phyloP scores from a whole-genome alignment of 2,888 invertebrate species.

The Stenolophus ochropezus region DNA sequence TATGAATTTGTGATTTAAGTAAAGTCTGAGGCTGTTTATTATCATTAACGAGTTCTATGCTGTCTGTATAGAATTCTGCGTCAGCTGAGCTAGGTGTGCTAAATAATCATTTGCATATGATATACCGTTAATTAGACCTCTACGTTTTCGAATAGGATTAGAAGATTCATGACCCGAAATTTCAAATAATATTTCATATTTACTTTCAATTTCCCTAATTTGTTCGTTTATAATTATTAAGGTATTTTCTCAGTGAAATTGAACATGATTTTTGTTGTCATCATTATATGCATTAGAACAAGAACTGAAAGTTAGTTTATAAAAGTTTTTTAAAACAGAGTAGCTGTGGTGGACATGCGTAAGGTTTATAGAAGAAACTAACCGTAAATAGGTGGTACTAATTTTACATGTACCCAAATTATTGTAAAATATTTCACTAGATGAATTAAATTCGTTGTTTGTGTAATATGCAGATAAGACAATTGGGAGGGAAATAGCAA shows the following conservation, averaged over 20 bases:
- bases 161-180: neutral
- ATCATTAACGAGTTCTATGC: constrained; percentile 55
- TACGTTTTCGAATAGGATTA: constrained; percentile 44
- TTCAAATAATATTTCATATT: neutral
- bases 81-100: constrained; percentile 59
- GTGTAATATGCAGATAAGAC: neutral
- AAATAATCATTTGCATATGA: constrained; percentile 61
- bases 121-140: constrained; percentile 61
- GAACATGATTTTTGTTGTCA: constrained; percentile 9
- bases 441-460: constrained; percentile 24
- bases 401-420: constrained; percentile 39
- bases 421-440: constrained; percentile 52
- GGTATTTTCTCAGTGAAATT: constrained; percentile 21
- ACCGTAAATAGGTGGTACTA: constrained; percentile 34
- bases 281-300: neutral
- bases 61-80: constrained; percentile 60
- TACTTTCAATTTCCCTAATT: constrained; percentile 5
- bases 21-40: constrained; percentile 60
- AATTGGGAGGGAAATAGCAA: neutral
- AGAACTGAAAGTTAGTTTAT: neutral
- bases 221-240: constrained; percentile 22
- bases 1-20: constrained; percentile 62
- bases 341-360: constrained; percentile 12
- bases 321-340: neutral
- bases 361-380: constrained; percentile 37